Conservation (phyloP, 1,140 invertebrate species). For the Drosophila serrata region DNA sequence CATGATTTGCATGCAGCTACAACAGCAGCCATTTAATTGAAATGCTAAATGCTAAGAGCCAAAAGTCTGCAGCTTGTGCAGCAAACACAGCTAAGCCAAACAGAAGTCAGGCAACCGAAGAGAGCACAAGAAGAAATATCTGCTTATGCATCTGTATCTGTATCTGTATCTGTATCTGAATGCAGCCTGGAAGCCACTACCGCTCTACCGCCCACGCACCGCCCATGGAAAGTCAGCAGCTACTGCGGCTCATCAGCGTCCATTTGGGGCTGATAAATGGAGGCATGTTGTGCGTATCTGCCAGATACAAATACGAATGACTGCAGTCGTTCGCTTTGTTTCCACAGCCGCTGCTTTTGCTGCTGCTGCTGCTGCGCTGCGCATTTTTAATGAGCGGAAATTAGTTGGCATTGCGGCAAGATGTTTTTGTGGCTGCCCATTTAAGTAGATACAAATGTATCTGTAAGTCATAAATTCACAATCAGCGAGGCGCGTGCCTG, state of each 20-base stretch:
- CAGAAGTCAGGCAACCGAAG: constrained; percentile 3
- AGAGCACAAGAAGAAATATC: constrained; percentile 3
- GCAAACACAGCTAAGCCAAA: constrained; percentile 10
- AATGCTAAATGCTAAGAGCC: constrained; percentile 55
- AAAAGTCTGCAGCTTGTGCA: constrained; percentile 33
- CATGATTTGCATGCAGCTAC: constrained; percentile 68
- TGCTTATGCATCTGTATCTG: constrained; percentile 16
- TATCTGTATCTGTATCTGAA: constrained; percentile 36
- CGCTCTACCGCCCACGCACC: constrained; percentile 63
- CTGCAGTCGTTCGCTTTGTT: constrained; percentile 42
- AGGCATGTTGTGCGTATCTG: constrained; percentile 78
- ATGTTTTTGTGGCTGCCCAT: constrained; percentile 41
- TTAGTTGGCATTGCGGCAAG: constrained; percentile 72
- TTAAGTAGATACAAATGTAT: constrained; percentile 40
- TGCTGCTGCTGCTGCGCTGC: constrained; percentile 32
- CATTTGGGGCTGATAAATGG: constrained; percentile 67
- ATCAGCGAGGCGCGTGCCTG: constrained; percentile 55
- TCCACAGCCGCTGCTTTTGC: constrained; percentile 17
- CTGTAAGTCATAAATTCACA: constrained; percentile 66
- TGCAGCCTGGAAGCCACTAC: constrained; percentile 48
- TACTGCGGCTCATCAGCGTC: constrained; percentile 47
- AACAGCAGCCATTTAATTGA: constrained; percentile 62
- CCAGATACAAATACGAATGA: constrained; percentile 74
- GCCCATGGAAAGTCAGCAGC: constrained; percentile 67
- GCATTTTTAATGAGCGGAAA: constrained; percentile 82